Evolutionary conservation across 1,140 invertebrate genomes (phyloP).

Genomic region (Tetramorium parvispinum): DNA sequence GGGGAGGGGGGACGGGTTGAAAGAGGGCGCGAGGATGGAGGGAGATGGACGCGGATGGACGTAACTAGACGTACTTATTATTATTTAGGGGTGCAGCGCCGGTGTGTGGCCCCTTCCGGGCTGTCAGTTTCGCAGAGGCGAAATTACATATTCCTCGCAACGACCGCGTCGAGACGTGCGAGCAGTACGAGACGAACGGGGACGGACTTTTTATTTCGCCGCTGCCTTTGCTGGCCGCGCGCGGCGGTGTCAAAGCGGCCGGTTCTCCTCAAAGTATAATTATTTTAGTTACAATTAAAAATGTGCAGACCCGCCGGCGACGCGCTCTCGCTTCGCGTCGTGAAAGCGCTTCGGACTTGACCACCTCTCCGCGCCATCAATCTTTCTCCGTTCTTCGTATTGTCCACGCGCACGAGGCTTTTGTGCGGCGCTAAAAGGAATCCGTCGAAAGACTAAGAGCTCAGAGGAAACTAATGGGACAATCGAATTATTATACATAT

Average conservation of each 20-base stretch:
- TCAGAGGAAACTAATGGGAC: conserved; percentile 12
- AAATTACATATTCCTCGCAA: conserved; percentile 78
- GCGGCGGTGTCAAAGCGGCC: conserved; percentile 78
- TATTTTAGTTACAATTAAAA: conserved; percentile 85
- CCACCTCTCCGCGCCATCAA: conserved; percentile 66
- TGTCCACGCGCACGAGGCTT: conserved; percentile 47
- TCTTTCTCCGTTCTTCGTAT: conserved; percentile 64
- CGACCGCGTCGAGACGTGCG: conserved; percentile 71
- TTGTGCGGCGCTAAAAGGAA: conserved; percentile 34
- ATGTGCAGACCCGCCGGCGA: conserved; percentile 77
- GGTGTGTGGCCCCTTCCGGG: conserved; percentile 64
- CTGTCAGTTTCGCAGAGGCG: conserved; percentile 64
- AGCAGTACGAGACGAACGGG: conserved; percentile 57
- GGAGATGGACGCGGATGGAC: conserved; percentile 59
- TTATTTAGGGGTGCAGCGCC: conserved; percentile 72
- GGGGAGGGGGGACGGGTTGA: not conserved
- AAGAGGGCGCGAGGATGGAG: conserved; percentile 28
- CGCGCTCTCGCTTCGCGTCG: conserved; percentile 69
- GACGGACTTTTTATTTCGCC: conserved; percentile 73
- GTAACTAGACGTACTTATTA: conserved; percentile 70
- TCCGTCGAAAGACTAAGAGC: conserved; percentile 21
- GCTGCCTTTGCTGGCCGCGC: conserved; percentile 72
- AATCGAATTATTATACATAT: not conserved
- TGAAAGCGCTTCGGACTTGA: conserved; percentile 65
- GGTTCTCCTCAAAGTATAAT: conserved; percentile 83